These are phyloP conservation scores for Dinoponera quadriceps DNA, from an alignment of 1,140 invertebrate species.

Conservation along the genomic window DNA sequence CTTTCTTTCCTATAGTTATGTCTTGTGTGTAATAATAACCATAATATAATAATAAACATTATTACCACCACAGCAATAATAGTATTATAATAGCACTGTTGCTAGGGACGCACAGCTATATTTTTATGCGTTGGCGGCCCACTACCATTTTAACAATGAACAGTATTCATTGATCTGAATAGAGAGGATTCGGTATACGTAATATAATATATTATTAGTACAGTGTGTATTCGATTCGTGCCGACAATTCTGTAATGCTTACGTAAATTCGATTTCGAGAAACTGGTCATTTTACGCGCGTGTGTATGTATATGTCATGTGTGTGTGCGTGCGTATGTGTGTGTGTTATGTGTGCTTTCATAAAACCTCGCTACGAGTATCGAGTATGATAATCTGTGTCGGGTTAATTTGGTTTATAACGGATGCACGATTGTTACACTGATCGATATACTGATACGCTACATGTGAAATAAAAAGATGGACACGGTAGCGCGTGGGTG, in stretches of 20 bases:
- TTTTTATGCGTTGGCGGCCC: slow-evolving; percentile 70
- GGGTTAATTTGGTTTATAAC: slow-evolving; percentile 14
- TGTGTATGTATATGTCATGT: slow-evolving; percentile 23
- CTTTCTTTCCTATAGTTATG: slow-evolving; percentile 70
- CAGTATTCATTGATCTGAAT: slow-evolving; percentile 71
- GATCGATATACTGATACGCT: slow-evolving; percentile 18
- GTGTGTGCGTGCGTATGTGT: neutral
- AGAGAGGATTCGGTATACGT: slow-evolving; percentile 73
- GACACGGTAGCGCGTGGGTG: too few species aligned
- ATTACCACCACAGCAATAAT: slow-evolving; percentile 81
- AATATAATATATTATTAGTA: slow-evolving; percentile 70
- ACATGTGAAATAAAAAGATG: slow-evolving; percentile 13
- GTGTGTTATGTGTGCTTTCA: slow-evolving; percentile 17
- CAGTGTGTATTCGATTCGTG: slow-evolving; percentile 62
- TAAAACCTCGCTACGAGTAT: slow-evolving; percentile 67
- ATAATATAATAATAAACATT: slow-evolving; percentile 81
- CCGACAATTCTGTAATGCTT: slow-evolving; percentile 40
- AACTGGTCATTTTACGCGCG: slow-evolving; percentile 55
- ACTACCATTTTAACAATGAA: slow-evolving; percentile 76
- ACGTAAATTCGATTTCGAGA: slow-evolving; percentile 64
- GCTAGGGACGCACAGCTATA: slow-evolving; percentile 74
- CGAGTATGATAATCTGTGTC: slow-evolving; percentile 50
- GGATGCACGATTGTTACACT: slow-evolving; percentile 6
- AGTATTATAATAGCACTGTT: slow-evolving; percentile 78
- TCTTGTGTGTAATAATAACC: slow-evolving; percentile 75